Base-by-base conservation (phyloP, 2,888 invertebrate genomes). In the Drosophila suboccidentalis region DNA sequence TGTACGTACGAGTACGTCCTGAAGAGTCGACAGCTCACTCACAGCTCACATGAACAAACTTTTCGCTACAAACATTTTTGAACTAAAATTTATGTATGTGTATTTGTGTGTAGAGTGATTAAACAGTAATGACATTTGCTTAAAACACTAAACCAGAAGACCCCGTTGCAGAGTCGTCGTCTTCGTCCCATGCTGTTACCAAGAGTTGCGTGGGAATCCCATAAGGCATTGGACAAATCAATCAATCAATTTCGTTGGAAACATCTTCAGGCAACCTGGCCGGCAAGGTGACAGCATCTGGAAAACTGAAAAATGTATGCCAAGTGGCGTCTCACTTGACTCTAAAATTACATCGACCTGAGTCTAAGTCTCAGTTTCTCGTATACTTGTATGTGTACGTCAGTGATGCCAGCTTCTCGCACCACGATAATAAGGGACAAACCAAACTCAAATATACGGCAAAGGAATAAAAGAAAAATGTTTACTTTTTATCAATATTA, bases 331-430 rank as follows among this genome's bases (percentile, higher is more conserved):
- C 78, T 64, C 75, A 78, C 82, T 82, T 86, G 82, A 78, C 86
- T 83, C 83, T 83, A 82, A 82, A 83, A 83, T 86, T 73, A 68
- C 83, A 80, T 67, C 82, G 53, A 71, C 63, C 59, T 62, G 61
- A n/a, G 9, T 68, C 64, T 57, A 5, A 29, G 8, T 26, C 29
- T 8, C 29, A 26, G 49, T 22, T 10, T 15, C 34, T 22, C 22
- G 22, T 43, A 4, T 22, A 29, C 29, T 29, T 29, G 47, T 39
- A n/a, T 39, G 22, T 43, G 6, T 36, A 44, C 29, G 53, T 44
- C 38, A 38, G 38, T n/a, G 38, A 38, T 38, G 38, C 34, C 34
- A 36, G 4, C 13, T 36, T 1, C 13, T 36, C 13, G 32, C 32
- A 10, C 10, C 10, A 32, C 10, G 9, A 32, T 3, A 32, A 32